phyloP scores from a whole-genome alignment of 2,888 invertebrate species.

The Apamea crenata region DNA sequence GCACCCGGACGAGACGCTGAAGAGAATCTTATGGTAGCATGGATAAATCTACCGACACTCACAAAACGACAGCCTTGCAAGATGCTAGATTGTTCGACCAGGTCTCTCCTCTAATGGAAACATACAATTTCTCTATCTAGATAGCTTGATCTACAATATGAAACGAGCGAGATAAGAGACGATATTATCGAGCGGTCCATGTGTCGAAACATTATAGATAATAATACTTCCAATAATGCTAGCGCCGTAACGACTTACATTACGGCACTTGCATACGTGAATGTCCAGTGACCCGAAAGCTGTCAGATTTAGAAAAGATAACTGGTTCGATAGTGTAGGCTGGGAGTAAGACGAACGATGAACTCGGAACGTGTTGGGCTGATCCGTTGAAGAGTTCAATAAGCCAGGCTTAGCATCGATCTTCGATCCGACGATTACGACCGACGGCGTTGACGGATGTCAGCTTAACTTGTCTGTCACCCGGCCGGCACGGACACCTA shows the following conservation, averaged over 20 bases:
- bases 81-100: constrained; percentile 70
- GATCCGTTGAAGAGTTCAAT: constrained; percentile 86
- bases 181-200: constrained; percentile 65
- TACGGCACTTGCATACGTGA: constrained; percentile 72
- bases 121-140: constrained; percentile 69
- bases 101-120: constrained; percentile 71
- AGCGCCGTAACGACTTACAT: constrained; percentile 61
- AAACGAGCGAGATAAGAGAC: constrained; percentile 66
- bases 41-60: constrained; percentile 55
- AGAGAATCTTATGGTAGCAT: constrained; percentile 73
- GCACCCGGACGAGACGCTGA: constrained; percentile 69
- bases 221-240: constrained; percentile 56
- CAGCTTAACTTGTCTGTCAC: constrained; percentile 89
- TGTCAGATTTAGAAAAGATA: constrained; percentile 84
- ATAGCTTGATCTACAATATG: constrained; percentile 65
- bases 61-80: constrained; percentile 48
- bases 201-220: constrained; percentile 67
- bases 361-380: constrained; percentile 78
- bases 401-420: constrained; percentile 89
- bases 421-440: constrained; percentile 88
- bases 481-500: constrained; percentile 84
- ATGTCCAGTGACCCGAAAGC: constrained; percentile 80
- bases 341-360: constrained; percentile 76
- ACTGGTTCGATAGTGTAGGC: constrained; percentile 78
- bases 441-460: constrained; percentile 89